phyloP scores from a whole-genome alignment of 1,140 invertebrate genomes.

The Trialeurodes vaporariorum region DNA sequence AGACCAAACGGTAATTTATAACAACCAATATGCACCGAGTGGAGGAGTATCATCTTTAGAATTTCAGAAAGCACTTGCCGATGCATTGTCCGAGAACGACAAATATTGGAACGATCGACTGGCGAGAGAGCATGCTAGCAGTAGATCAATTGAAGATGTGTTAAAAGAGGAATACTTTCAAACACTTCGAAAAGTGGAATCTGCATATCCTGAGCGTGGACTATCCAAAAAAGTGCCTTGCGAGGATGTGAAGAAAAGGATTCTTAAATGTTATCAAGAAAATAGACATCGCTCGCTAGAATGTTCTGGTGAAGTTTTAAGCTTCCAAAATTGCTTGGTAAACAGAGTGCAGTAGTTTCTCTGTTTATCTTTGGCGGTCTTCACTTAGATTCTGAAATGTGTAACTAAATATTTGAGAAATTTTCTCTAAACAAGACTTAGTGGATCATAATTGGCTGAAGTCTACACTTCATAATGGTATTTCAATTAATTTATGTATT shows the following conservation, averaged over 20 bases:
- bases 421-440: no score
- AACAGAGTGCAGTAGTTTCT: neutral
- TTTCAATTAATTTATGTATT: no score
- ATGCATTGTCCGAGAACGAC: neutral
- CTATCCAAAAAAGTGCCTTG: neutral
- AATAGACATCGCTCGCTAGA: neutral
- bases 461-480: no score
- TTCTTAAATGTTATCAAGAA: neutral
- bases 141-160: neutral
- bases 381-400: no score
- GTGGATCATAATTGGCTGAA: no score
- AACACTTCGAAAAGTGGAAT: neutral
- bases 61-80: neutral
- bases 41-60: neutral
- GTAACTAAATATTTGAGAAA: no score
- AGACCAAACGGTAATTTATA: neutral
- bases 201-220: neutral
- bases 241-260: neutral
- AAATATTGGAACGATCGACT: neutral
- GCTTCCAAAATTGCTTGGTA: neutral
- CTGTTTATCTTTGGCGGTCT: no score
- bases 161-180: neutral
- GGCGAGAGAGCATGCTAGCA: neutral
- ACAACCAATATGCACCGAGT: neutral
- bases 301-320: neutral